Conservation (phyloP, 2,888 invertebrate genomes). For the Tyria jacobaeae region DNA sequence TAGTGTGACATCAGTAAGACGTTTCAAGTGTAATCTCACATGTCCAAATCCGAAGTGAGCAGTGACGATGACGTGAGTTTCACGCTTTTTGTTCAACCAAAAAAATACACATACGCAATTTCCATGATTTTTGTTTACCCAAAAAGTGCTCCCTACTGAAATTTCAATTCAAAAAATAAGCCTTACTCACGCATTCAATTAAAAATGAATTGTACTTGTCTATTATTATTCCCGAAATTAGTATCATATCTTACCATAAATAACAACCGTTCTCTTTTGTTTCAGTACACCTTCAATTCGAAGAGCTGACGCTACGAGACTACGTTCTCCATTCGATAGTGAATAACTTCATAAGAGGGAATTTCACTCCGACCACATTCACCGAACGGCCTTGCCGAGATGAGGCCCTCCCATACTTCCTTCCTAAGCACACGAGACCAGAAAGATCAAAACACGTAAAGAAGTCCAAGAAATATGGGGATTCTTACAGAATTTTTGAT, state of each 20-base stretch:
- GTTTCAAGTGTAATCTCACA: no score
- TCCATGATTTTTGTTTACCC: no score
- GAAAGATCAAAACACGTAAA: constrained; percentile 66
- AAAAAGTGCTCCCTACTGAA: no score
- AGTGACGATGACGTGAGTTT: no score
- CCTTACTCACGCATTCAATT: no score
- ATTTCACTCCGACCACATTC: constrained; percentile 77
- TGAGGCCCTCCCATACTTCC: constrained; percentile 70
- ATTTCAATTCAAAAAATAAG: no score
- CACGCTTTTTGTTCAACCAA: no score
- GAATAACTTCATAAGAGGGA: constrained; percentile 72
- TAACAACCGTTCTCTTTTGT: constrained; percentile 43
- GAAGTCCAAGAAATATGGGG: constrained; percentile 51
- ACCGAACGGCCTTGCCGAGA: constrained; percentile 72
- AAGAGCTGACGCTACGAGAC: constrained; percentile 68
- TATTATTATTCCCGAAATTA: no score
- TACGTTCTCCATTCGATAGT: constrained; percentile 77
- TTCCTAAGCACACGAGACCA: constrained; percentile 67
- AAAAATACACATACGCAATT: no score
- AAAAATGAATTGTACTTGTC: no score
- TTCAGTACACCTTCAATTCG: constrained; percentile 77
- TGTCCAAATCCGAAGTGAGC: no score
- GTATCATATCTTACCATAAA: neutral
- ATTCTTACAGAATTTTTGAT: constrained; percentile 49
- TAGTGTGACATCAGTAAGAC: no score